Percentiles rank a stretch among this genome's conserved stretches.
phyloP scores from a whole-genome alignment of 2,888 invertebrate genomes.

The Microctonus brassicae region DNA sequence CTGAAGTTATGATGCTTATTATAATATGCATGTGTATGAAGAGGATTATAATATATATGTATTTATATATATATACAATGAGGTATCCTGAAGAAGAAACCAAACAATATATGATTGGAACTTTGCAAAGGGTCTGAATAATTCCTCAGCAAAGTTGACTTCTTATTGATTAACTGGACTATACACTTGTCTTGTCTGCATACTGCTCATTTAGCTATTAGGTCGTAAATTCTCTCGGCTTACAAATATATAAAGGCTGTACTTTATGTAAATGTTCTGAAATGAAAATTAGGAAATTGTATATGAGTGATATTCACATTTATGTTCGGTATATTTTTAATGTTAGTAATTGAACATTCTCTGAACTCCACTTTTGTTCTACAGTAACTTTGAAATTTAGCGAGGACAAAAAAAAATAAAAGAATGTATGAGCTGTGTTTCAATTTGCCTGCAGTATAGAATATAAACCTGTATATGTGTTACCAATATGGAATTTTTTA shows the following conservation, averaged over 20 bases:
- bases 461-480: no score
- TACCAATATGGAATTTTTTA: background rate
- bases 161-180: slow-evolving; percentile 7
- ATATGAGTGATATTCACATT: slow-evolving; percentile 44
- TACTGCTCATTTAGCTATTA: background rate
- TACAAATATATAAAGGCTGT: background rate
- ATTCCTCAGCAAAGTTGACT: background rate
- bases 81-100: background rate
- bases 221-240: background rate
- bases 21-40: background rate
- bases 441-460: no score
- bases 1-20: no score
- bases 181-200: background rate
- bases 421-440: background rate
- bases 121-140: background rate
- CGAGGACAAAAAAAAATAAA: background rate
- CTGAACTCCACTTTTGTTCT: slow-evolving; percentile 6
- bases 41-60: background rate
- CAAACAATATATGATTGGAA: background rate
- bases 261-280: slow-evolving; percentile 6
- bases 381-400: background rate
- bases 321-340: slow-evolving; percentile 42
- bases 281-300: slow-evolving; percentile 55
- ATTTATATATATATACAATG: background rate
- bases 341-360: slow-evolving; percentile 50